Base-by-base conservation (phyloP, 2,113 vertebrate genomes). In the Ibidorhyncha struthersii region DNA sequence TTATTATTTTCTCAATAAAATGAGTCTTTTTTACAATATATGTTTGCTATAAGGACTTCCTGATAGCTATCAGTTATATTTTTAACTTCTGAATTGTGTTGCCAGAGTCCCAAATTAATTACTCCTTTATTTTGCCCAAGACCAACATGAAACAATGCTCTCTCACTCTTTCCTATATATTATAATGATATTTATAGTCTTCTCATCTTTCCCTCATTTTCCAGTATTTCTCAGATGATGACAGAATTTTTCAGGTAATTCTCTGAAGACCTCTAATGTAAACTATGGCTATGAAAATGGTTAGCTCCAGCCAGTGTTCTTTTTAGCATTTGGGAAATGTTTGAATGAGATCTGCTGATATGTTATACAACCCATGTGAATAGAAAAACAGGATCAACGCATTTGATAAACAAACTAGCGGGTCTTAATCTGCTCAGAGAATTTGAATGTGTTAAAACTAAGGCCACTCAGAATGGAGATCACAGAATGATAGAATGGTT, bases 171-270 rank as follows among this genome's bases (percentile, higher is more conserved):
- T 84, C 63, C 18, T 36, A 11, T 73, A 6, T 34, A 62, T 50
- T 53, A 41, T 41, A 90, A 82, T 55, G 26, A 81, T 72, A 92
- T 63, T 83, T 52, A 58, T 36, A 88, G 43, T 52, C 50, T 55
- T 92, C 50, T 94, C 25, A 45, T 55, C 52, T 84, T 92, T 83
- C 59, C 69, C 12, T 87, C 34, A 69, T 92, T 71, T 93, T 71
- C 72, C 45, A 63, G 17, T 55, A 67, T 73, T 93, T 94, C 59
- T 93, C 58, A 86, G 41, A 94, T 6, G 22, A 77, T 47, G n/a
- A 79, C 29, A 92, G 6, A 65, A 65, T 73, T 93, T 94, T 83
- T 86, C 86, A 93, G 58, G 45, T 88, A 86, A 83, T 83, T 87
- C 32, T 78, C 69, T 59, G 52, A 67, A 86, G 80, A 71, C 16